Base-by-base conservation (phyloP, 1,140 invertebrate genomes). In the Drosophila lacertosa region DNA sequence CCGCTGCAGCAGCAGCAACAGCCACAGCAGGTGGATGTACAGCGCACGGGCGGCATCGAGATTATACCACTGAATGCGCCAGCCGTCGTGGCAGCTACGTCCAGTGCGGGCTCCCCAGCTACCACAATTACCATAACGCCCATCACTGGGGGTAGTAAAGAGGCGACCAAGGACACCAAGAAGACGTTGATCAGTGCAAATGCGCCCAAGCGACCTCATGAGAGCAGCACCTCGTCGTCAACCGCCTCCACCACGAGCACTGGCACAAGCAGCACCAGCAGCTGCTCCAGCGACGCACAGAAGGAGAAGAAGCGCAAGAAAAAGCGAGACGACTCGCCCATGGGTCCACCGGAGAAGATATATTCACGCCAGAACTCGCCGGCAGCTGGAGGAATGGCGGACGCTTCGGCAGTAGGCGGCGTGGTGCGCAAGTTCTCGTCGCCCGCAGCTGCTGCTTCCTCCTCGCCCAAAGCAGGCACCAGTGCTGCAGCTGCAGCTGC, bases 271-370 rank as follows among this genome's bases (percentile, higher is more conserved):
- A 55, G 60, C 11, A 16, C 20, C n/a, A 59, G 44, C 35, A 57
- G 20, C 20, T 40, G 55, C 9, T 73, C 74, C 0, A 59, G 26
- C 1, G 62, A 94, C 94, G 92, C 92, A n/a, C 94, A 94, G 80
- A 90, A 95, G 67, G 95, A 97, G 48, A 96, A 96, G 88, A 96
- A 96, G 80, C 93, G 95, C 22, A 96, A 96, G 72, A 92, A 95
- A 54, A 95, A 96, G 64, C 94, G 96, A 13, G 94, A 95, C 44
- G 94, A 94, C 53, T 93, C 93, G 73, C 94, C 95, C 0, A 97
- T 97, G 96, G 96, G 96, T 3, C 96, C 96, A 2, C 96, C 96
- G 0, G 95, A 96, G 45, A 97, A 97, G 91, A 92, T 96, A 0
- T 91, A 89, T 40, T 91, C 89, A 0, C 70, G 89, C 0, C 89